Percentiles rank a stretch among this genome's conserved stretches.
phyloP scores from a whole-genome alignment of 2,888 invertebrate genomes.

The Spisula subtruncata region DNA sequence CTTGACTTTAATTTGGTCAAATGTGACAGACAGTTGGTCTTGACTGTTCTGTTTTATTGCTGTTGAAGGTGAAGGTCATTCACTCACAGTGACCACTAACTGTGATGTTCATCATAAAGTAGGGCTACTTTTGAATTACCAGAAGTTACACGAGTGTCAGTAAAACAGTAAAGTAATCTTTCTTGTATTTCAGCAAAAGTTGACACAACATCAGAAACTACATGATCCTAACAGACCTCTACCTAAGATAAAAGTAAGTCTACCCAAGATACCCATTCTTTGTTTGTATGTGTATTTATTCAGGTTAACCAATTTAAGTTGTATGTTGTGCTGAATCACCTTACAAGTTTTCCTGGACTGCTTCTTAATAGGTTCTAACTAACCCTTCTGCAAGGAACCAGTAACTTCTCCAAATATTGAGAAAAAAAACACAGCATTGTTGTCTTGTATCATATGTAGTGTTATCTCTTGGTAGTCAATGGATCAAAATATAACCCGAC shows the following conservation, averaged over 20 bases:
- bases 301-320: not conserved
- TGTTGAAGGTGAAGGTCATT: not conserved
- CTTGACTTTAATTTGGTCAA: not conserved
- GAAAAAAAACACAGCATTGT: not conserved
- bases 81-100: not conserved
- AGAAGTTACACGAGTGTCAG: too few species aligned
- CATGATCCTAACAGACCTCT: constrained; percentile 73
- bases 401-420: not conserved
- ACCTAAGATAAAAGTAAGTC: constrained; percentile 55
- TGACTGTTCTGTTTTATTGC: not conserved
- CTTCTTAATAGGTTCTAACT: not conserved
- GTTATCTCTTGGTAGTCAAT: too few species aligned
- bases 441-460: too few species aligned
- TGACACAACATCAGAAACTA: constrained; percentile 69
- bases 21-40: not conserved
- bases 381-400: not conserved
- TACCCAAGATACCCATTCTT: not conserved
- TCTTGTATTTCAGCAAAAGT: constrained; percentile 76
- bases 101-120: not conserved
- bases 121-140: not conserved
- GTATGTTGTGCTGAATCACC: not conserved
- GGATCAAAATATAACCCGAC: too few species aligned
- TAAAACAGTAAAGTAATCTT: too few species aligned
- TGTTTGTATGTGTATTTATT: not conserved
- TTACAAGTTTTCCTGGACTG: not conserved